Conservation (phyloP, 2,797 vertebrate species). For the Helostoma temminkii region DNA sequence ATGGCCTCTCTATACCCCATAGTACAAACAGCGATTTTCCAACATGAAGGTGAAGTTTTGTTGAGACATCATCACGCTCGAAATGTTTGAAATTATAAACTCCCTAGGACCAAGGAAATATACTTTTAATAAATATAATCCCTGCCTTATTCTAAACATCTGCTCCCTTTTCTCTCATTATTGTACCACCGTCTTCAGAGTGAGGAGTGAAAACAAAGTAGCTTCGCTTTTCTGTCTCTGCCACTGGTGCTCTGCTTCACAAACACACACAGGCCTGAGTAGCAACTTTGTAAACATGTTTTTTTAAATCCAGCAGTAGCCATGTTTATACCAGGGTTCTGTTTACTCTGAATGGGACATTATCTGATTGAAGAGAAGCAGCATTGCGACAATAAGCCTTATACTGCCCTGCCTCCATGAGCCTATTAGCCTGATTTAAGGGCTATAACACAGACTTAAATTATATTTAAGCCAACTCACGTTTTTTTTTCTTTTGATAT, state of each 20-base stretch:
- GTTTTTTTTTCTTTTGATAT: slow-evolving; percentile 25
- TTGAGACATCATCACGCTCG: too few relatives aligned
- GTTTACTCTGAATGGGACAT: slow-evolving; percentile 20
- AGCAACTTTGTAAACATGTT: slow-evolving; percentile 41
- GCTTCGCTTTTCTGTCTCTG: slow-evolving; percentile 35
- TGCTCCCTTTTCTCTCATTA: slow-evolving; percentile 34
- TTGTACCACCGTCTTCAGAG: slow-evolving; percentile 1
- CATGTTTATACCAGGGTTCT: slow-evolving; percentile 48
- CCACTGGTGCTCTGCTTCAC: slow-evolving; percentile 42
- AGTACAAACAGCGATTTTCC: background rate
- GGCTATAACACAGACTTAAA: background rate
- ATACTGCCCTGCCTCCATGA: background rate
- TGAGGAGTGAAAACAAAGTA: slow-evolving; percentile 27
- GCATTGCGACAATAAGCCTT: slow-evolving; percentile 23
- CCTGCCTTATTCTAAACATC: background rate
- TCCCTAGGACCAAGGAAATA: background rate
- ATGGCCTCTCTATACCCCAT: background rate
- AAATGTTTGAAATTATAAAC: background rate
- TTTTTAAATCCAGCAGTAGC: slow-evolving; percentile 42
- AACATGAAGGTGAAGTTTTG: too few relatives aligned
- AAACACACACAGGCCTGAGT: slow-evolving; percentile 38
- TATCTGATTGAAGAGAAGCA: slow-evolving; percentile 35
- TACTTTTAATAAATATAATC: slow-evolving; percentile 4
- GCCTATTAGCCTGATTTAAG: background rate
- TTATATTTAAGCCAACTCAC: background rate